A percentile compares a stretch with the other conserved stretches of the same genome.
Conservation (phyloP, 2,797 vertebrate genomes). For the Thripadectes ignobilis region DNA sequence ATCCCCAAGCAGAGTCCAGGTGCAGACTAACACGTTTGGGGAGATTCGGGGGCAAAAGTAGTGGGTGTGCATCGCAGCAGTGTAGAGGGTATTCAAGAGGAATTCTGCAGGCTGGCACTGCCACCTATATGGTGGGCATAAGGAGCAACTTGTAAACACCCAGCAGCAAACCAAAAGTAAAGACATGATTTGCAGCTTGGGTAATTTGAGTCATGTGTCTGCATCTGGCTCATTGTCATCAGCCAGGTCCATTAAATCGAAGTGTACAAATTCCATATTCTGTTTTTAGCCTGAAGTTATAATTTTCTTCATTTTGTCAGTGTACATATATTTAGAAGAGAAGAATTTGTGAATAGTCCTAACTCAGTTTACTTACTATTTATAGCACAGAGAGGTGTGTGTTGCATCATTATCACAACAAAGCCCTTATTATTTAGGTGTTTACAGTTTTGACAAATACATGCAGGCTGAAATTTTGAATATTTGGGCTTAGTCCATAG, state of each 20-base stretch:
- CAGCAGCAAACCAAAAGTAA: not conserved
- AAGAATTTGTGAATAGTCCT: not conserved
- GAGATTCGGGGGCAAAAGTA: fast-evolving
- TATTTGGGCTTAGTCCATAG: not conserved
- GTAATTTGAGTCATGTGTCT: fast-evolving
- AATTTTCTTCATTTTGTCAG: not conserved
- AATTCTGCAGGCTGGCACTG: not conserved
- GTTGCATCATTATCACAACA: not conserved
- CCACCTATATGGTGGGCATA: fast-evolving
- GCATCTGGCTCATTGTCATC: not conserved
- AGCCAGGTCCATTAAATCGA: not conserved
- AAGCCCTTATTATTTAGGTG: not conserved
- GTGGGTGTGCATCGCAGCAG: not conserved
- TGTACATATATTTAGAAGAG: not conserved
- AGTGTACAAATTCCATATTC: not conserved
- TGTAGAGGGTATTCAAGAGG: fast-evolving
- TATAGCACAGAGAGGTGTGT: not conserved
- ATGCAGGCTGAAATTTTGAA: not conserved
- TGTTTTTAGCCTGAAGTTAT: not conserved
- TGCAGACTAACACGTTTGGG: fast-evolving
- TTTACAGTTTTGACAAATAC: not conserved
- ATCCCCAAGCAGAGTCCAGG: not conserved
- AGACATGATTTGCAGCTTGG: not conserved
- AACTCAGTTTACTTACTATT: not conserved
- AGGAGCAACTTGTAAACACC: not conserved